Evolutionary conservation across 2,888 invertebrate species (phyloP), one percentile per base, ranked within the genome.

Genomic region (Orthonevra nobilis): DNA sequence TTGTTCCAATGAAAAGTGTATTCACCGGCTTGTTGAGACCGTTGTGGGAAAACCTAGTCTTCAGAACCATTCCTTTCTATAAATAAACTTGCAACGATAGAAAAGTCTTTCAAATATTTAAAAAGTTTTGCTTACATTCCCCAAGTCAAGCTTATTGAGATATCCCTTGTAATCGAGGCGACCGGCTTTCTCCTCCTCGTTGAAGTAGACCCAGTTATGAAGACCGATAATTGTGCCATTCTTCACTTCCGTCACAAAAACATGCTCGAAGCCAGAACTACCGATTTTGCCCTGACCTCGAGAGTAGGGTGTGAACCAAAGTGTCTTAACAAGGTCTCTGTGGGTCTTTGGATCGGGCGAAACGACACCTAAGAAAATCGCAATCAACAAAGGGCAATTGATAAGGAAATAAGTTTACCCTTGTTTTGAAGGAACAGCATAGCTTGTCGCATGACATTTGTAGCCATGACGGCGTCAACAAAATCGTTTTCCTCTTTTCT

Each of bases 231-330:
- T 92, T 83, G 93, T 93, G 38, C 92, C 92, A 83, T 93, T 92
- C 87, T 95, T 96, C 0, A 95, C 90, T 90, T 98, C 97, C 0
- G 96, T 94, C 1, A 97, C 91, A 87, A 97, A 97, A 15, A 97
- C 93, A 85, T 98, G 97, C 87, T 98, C 97, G 86, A 97, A 97
- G 1, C 96, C 97, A 32, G 95, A 95, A 83, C 97, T 97, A 72
- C 97, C 95, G 15, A 95, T 92, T 85, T 92, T 92, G 20, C 95
- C 94, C 84, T 92, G 91, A 23, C 95, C 93, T 77, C 97, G 91
- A 0, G 96, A 93, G 86, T 96, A 98, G 82, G 95, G 91, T 26
- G 93, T 93, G 85, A 95, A 95, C 95, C 95, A 95, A 7, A 95
- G 87, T 79, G 92, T 91, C 85, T 93, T 92, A 6, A 95, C 86